Base-by-base conservation (phyloP, 1,140 invertebrate species). In the Zelostemma sp. region DNA sequence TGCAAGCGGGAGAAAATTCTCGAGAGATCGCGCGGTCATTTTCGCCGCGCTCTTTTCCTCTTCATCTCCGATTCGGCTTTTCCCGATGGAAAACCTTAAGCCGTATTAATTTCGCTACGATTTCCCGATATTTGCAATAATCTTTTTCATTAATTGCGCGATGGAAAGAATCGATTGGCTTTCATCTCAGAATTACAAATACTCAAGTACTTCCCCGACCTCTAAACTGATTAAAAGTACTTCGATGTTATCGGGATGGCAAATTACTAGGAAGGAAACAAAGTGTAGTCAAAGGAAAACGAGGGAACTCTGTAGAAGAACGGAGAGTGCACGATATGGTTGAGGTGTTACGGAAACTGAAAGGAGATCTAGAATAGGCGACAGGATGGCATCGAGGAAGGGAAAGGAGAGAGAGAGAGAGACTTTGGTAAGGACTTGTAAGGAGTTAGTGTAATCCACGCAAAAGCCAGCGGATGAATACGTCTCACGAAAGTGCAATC, bases 361-460 rank as follows among this genome's bases (percentile, higher is more conserved):
- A 40, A 18, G 33, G 50, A 25, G 17, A 41, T 14, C 40, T 14
- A 5, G 40, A 41, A 15, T 41, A 41, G 14, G 15, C 12, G 15
- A 43, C 12, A 60, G 8, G 31, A 25, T 31, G 25, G 28, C 17
- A 25, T 9, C 19, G 8, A 40, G 31, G 31, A 61, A 57, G 49
- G 51, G 53, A 56, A 57, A 33, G 64, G 55, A 41, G 49, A 50
- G 51, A n/a, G 33, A 68, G 55, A 46, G 54, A 50, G 51, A 15
- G 61, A 64, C 61, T 74, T 60, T 66, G 51, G 65, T 67, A 71
- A 72, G 72, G 67, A 76, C 48, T 76, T 70, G 71, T 68, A 74
- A 73, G 72, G 66, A 78, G 76, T 73, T 73, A 72, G 70, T 75
- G 65, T 76, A 76, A 78, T 75, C 73, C 66, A 67, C 62, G 61